These are phyloP conservation scores for Takifugu flavidus DNA, from an alignment of 2,113 vertebrate species.

Conservation along the genomic window DNA sequence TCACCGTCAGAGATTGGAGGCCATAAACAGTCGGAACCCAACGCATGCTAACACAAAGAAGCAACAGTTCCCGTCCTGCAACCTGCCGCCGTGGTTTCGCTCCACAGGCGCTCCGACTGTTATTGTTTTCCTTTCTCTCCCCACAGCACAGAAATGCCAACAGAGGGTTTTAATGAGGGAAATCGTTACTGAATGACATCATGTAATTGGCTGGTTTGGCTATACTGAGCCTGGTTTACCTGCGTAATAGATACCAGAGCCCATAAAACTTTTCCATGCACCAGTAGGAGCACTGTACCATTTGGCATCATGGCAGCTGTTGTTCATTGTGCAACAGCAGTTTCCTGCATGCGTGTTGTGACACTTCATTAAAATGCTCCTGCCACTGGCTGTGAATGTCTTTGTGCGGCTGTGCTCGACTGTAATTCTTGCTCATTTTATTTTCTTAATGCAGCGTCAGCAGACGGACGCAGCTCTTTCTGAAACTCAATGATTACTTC, in stretches of 20 bases:
- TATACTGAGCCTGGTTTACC: slow-evolving; percentile 36
- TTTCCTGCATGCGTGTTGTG: slow-evolving; percentile 7
- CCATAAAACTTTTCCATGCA: slow-evolving; percentile 21
- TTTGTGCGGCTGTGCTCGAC: not conserved
- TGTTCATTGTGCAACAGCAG: slow-evolving; percentile 42
- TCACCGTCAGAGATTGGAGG: slow-evolving; percentile 40
- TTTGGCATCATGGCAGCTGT: slow-evolving; percentile 27
- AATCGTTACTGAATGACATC: slow-evolving; percentile 39
- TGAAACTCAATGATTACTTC: slow-evolving; percentile 88
- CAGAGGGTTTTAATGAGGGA: slow-evolving; percentile 39
- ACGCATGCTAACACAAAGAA: slow-evolving; percentile 14
- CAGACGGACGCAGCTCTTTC: slow-evolving; percentile 76
- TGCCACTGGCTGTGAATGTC: not conserved
- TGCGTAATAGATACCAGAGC: slow-evolving; percentile 46
- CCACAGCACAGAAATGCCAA: slow-evolving; percentile 17
- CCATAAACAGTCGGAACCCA: slow-evolving; percentile 40
- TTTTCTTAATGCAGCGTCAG: slow-evolving; percentile 60
- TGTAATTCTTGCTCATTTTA: slow-evolving; percentile 27
- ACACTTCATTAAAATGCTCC: slow-evolving; percentile 8
- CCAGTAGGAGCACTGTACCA: slow-evolving; percentile 6
- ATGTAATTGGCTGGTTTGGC: slow-evolving; percentile 32
- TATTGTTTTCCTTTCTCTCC: slow-evolving; percentile 32
- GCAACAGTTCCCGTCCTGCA: slow-evolving; percentile 29
- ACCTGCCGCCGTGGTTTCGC: slow-evolving; percentile 24
- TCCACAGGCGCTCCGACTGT: slow-evolving; percentile 24